Conservation (phyloP, 1,140 invertebrate species). For the Drosophila bocki region DNA sequence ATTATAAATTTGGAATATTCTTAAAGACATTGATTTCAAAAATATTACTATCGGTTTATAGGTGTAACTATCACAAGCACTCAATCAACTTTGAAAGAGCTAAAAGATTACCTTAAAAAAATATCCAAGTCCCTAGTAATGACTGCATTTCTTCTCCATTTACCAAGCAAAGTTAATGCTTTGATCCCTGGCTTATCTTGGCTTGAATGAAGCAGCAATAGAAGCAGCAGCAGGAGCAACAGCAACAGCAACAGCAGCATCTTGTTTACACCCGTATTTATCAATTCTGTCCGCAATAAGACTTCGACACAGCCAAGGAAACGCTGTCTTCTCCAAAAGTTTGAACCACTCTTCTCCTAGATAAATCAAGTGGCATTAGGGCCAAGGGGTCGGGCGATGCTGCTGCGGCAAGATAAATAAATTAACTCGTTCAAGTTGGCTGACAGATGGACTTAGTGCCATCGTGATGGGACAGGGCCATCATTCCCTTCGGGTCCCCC, state of each 20-base stretch:
- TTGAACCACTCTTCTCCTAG: conserved; percentile 44
- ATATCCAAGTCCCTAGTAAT: not conserved
- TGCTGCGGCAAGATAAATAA: conserved; percentile 51
- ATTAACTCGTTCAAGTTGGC: conserved; percentile 63
- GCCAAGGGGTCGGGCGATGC: conserved; percentile 6
- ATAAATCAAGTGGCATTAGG: conserved; percentile 60
- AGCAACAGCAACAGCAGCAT: conserved; percentile 4
- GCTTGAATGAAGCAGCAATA: conserved; percentile 9
- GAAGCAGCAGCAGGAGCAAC: conserved; percentile 1
- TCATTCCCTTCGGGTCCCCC: not conserved
- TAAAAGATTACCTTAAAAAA: not conserved
- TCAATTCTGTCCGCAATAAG: conserved; percentile 35
- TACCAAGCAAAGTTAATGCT: conserved; percentile 14
- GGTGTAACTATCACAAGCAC: not conserved
- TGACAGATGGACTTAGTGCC: conserved; percentile 54
- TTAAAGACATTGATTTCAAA: not conserved
- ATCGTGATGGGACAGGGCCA: conserved; percentile 30
- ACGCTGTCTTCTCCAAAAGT: conserved; percentile 14
- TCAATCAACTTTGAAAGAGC: not conserved
- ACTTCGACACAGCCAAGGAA: conserved; percentile 21
- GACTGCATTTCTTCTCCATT: conserved; percentile 39
- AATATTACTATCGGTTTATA: not conserved
- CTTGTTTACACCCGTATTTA: conserved; percentile 55
- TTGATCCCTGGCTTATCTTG: conserved; percentile 23
- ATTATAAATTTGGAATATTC: not conserved